Evolutionary conservation across 2,113 vertebrate species (phyloP).

Genomic region (Malurus melanocephalus): DNA sequence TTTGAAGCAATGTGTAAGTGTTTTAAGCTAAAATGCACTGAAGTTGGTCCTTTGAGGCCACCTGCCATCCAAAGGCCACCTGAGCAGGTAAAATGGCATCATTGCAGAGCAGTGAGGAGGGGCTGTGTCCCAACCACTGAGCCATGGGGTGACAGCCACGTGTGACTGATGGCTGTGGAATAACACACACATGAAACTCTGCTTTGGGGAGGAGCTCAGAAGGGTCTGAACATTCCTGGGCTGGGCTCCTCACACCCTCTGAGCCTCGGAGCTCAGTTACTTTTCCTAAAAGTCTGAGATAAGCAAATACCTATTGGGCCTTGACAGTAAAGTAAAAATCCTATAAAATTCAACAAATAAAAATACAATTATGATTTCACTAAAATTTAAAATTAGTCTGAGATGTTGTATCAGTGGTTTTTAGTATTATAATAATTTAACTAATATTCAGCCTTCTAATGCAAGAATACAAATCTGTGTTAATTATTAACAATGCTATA

Average conservation of each 20-base stretch:
- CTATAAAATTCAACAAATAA: not conserved
- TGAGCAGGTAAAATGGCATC: slow-evolving; percentile 1
- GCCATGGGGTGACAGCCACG: not conserved
- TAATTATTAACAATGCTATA: not conserved
- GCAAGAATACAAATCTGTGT: not conserved
- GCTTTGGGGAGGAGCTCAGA: not conserved
- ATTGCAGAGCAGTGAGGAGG: not conserved
- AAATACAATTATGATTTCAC: not conserved
- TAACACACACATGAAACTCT: not conserved
- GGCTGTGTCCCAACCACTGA: not conserved
- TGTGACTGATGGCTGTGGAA: not conserved
- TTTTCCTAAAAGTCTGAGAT: not conserved
- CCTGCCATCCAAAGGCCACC: slow-evolving; percentile 48
- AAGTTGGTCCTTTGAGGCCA: slow-evolving; percentile 32
- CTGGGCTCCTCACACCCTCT: not conserved
- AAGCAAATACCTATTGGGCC: not conserved
- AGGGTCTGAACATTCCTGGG: not conserved
- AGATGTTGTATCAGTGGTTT: not conserved
- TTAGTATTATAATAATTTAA: not conserved
- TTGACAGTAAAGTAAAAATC: not conserved
- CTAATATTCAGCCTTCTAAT: not conserved
- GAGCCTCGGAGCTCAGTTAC: not conserved
- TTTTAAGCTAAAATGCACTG: not conserved
- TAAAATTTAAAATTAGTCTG: not conserved
- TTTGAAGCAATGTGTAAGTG: slow-evolving; percentile 18